A percentile compares a stretch with the other conserved stretches of the same genome.
phyloP scores from a whole-genome alignment of 2,113 vertebrate genomes.

The Chelonoidis abingdonii region DNA sequence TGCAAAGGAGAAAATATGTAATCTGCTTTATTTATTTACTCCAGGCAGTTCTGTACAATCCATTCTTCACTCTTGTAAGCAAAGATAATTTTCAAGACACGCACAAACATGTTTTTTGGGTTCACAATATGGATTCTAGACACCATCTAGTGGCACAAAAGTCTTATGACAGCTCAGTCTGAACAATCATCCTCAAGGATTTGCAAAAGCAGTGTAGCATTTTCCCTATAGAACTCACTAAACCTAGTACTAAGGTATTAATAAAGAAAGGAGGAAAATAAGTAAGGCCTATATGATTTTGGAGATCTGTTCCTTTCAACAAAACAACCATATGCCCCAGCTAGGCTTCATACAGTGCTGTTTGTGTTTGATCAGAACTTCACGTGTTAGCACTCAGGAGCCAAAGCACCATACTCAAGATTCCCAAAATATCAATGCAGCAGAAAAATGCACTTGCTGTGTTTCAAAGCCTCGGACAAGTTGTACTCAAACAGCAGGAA shows the following conservation, averaged over 20 bases:
- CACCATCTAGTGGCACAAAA: conserved; percentile 55
- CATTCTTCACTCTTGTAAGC: not conserved
- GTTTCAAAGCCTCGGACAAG: not conserved
- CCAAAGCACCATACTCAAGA: not conserved
- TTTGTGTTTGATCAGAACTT: not conserved
- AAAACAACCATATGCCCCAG: not conserved
- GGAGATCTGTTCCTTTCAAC: not conserved
- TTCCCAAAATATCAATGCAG: not conserved
- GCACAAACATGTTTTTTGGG: not conserved
- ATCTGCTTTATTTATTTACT: not conserved
- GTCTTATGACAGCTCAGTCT: conserved; percentile 9
- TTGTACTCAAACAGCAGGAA: not conserved
- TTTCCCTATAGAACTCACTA: not conserved
- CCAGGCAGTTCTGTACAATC: not conserved
- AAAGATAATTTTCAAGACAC: not conserved
- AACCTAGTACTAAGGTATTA: not conserved
- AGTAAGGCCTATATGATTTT: not conserved
- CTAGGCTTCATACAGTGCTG: not conserved
- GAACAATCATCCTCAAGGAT: not conserved
- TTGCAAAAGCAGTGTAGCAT: not conserved
- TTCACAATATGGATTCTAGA: not conserved
- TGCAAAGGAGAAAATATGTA: not conserved
- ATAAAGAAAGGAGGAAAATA: not conserved
- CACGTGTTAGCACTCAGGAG: not conserved
- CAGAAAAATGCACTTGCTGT: not conserved